Conservation (phyloP, 2,113 vertebrate species). For the Cochlearius cochlearius region DNA sequence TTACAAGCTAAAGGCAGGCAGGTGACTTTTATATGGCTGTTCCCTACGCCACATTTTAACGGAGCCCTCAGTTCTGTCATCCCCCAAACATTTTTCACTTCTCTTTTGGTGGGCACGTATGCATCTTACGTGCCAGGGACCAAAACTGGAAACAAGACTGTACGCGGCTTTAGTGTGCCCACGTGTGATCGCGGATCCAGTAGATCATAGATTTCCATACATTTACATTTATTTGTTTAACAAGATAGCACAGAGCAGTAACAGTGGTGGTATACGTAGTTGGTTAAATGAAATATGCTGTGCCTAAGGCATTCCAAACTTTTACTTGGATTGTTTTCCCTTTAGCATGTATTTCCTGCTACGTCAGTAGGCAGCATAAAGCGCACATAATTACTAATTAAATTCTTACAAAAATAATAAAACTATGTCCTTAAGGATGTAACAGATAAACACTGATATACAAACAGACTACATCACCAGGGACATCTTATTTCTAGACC, state of each 20-base stretch:
- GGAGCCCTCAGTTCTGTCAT: background rate
- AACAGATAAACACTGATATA: conserved; percentile 15
- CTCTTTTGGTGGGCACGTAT: too few relatives aligned
- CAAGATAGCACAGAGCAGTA: background rate
- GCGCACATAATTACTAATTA: conserved; percentile 49
- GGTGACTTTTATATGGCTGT: background rate
- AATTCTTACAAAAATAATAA: conserved; percentile 45
- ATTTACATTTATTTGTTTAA: background rate
- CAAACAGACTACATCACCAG: conserved; percentile 29
- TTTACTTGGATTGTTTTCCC: background rate
- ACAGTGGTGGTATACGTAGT: background rate
- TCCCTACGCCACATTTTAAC: background rate
- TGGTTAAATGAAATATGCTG: background rate
- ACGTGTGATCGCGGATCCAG: background rate
- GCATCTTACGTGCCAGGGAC: background rate
- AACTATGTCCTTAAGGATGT: conserved; percentile 44
- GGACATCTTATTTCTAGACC: conserved; percentile 26
- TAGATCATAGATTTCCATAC: background rate
- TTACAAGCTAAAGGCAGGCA: background rate
- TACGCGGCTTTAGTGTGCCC: background rate
- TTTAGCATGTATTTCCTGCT: background rate
- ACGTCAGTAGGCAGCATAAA: background rate
- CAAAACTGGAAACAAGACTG: background rate
- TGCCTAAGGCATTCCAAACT: background rate
- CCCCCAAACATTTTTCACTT: background rate